phyloP scores from a whole-genome alignment of 2,888 invertebrate genomes.

The Abrostola tripartita region DNA sequence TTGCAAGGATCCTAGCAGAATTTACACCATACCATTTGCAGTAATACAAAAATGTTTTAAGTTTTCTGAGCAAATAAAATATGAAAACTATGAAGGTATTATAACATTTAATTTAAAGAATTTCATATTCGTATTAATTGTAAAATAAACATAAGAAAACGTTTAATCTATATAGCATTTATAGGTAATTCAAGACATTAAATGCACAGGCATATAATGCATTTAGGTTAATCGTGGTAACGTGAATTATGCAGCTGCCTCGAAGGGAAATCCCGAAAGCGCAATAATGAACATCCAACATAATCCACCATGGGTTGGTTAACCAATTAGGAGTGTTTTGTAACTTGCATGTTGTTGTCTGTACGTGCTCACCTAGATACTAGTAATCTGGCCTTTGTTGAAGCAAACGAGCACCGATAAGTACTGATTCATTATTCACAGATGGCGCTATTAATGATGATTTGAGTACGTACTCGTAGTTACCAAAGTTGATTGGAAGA shows the following conservation, averaged over 20 bases:
- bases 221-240: slow-evolving; percentile 71
- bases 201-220: slow-evolving; percentile 51
- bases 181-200: slow-evolving; percentile 31
- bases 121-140: no score
- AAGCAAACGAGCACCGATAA: not conserved
- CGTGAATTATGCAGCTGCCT: slow-evolving; percentile 73
- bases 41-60: no score
- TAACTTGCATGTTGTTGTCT: slow-evolving; percentile 46
- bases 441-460: no score
- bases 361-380: slow-evolving; percentile 22
- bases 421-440: not conserved
- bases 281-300: slow-evolving; percentile 76
- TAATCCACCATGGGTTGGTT: slow-evolving; percentile 75
- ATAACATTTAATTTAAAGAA: no score
- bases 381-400: slow-evolving; percentile 29
- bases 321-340: slow-evolving; percentile 76
- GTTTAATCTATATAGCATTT: not conserved
- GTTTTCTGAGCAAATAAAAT: no score
- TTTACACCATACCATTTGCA: no score
- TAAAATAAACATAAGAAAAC: no score
- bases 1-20: no score
- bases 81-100: no score
- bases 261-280: slow-evolving; percentile 74
- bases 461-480: no score
- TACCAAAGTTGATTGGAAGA: no score